Evolutionary conservation across 2,113 vertebrate genomes (phyloP).

Genomic region (Cercopithecus mona): DNA sequence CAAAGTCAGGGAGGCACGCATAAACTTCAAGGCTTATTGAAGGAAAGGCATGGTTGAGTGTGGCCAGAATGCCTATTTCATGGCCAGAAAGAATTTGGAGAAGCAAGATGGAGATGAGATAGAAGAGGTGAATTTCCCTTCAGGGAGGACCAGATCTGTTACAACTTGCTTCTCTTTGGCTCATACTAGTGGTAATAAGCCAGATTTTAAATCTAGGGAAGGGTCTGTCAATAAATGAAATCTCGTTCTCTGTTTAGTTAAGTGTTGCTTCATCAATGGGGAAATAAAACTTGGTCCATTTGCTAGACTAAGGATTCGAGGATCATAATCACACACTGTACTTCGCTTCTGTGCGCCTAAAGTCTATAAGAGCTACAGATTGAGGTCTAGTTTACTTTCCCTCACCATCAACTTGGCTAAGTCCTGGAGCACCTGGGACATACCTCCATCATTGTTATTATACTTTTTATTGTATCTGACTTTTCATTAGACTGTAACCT

Average conservation of each 20-base stretch:
- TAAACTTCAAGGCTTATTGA: background rate
- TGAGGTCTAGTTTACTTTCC: background rate
- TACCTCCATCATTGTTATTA: background rate
- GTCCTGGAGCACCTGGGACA: background rate
- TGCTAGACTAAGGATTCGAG: background rate
- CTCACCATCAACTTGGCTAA: background rate
- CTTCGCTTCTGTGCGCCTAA: background rate
- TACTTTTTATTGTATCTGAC: background rate
- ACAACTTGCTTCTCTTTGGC: background rate
- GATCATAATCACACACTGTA: background rate
- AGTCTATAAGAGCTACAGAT: background rate
- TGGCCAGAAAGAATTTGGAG: background rate
- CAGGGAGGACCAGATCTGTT: background rate
- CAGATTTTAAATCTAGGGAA: background rate
- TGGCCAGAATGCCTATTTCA: background rate
- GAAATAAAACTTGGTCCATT: background rate
- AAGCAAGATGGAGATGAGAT: background rate
- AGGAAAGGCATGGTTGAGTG: background rate
- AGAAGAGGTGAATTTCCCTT: background rate
- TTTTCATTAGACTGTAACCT: constrained; percentile 1
- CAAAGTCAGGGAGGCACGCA: background rate
- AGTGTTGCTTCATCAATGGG: background rate
- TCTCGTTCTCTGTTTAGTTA: background rate
- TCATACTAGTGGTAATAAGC: background rate
- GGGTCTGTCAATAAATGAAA: background rate